Conservation (phyloP, 2,113 vertebrate genomes). For the Lophius piscatorius region DNA sequence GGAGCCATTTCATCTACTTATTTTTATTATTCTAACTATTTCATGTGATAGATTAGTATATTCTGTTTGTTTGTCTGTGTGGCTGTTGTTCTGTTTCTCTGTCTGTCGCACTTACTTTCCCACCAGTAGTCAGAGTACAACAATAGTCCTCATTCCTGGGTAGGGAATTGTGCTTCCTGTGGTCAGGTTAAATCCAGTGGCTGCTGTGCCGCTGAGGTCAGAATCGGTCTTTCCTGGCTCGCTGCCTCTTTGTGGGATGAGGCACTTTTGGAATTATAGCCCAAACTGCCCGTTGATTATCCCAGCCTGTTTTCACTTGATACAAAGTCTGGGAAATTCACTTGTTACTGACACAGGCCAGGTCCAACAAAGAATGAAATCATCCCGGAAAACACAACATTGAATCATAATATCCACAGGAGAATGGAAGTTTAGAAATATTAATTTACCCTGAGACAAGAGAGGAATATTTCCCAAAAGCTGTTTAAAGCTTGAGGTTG, state of each 20-base stretch:
- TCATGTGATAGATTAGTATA: no score
- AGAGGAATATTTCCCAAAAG: slow-evolving; percentile 26
- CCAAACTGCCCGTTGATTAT: slow-evolving; percentile 13
- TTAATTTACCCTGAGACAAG: slow-evolving; percentile 26
- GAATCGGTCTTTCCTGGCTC: slow-evolving; percentile 40
- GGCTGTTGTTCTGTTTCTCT: background rate
- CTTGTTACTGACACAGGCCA: slow-evolving; percentile 21
- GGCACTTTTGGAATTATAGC: slow-evolving; percentile 32
- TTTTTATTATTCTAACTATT: no score
- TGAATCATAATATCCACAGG: slow-evolving; percentile 35
- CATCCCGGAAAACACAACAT: slow-evolving; percentile 11
- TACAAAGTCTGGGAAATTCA: slow-evolving; percentile 42
- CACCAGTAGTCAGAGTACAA: slow-evolving; percentile 56
- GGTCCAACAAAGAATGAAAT: slow-evolving; percentile 27
- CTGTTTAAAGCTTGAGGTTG: background rate
- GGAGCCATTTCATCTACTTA: no score
- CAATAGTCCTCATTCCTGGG: slow-evolving; percentile 47
- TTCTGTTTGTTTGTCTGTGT: slow-evolving; percentile 6
- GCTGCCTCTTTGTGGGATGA: slow-evolving; percentile 31
- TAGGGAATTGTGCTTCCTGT: slow-evolving; percentile 58
- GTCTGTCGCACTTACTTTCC: background rate
- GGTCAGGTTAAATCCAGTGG: slow-evolving; percentile 56
- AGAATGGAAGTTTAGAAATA: slow-evolving; percentile 34
- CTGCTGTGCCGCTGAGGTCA: slow-evolving; percentile 48
- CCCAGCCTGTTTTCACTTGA: slow-evolving; percentile 13